Conservation (phyloP, 2,888 invertebrate species). For the Agrotis segetum region DNA sequence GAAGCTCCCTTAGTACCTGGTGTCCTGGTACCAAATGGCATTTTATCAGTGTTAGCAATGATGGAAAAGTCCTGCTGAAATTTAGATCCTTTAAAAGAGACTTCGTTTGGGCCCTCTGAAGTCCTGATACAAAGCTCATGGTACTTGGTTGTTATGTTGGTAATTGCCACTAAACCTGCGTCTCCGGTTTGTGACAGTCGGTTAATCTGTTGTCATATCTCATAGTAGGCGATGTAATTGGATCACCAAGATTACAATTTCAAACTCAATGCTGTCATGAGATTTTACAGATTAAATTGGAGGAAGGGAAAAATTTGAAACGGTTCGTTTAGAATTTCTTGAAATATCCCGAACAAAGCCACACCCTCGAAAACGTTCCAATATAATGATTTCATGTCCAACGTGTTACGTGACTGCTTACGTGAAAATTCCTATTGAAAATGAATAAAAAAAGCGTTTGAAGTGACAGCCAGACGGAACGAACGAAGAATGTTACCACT, state of each 20-base stretch:
- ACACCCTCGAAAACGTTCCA: neutral
- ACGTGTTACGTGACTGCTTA: neutral
- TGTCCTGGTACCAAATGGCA: neutral
- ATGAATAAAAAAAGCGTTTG: slow-evolving; percentile 16
- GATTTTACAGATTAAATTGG: slow-evolving; percentile 22
- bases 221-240: slow-evolving; percentile 9
- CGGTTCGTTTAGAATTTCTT: neutral
- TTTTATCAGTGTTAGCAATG: neutral
- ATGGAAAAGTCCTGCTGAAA: neutral
- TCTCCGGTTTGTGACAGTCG: slow-evolving; percentile 13
- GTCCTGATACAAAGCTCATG: too few species aligned
- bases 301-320: neutral
- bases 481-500: neutral
- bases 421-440: slow-evolving; percentile 14
- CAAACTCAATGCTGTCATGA: neutral
- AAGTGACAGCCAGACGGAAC: slow-evolving; percentile 12
- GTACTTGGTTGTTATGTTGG: too few species aligned
- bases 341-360: slow-evolving; percentile 3
- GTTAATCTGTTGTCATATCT: slow-evolving; percentile 26
- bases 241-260: slow-evolving; percentile 20
- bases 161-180: slow-evolving; percentile 1
- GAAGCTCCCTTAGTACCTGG: neutral
- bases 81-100: too few species aligned
- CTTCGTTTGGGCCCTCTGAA: neutral
- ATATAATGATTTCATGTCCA: neutral